Evolutionary conservation across 2,888 invertebrate species (phyloP), one percentile per base, ranked within the genome.

Genomic region (Linhomoeus sp.): DNA sequence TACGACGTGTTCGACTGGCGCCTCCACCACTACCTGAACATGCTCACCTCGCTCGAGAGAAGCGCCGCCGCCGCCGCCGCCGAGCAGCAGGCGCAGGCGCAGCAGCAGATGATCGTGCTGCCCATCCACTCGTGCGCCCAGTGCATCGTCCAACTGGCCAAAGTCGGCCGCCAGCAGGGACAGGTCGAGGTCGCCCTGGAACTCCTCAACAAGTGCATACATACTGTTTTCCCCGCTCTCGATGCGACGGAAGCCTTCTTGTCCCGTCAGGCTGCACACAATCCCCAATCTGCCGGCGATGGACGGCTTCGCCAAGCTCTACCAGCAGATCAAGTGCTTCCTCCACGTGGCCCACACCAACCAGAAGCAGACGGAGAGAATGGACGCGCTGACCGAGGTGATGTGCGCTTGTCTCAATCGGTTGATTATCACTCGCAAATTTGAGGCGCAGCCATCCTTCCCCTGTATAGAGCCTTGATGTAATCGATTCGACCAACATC

Each of bases 1-100:
- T 85, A 85, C 61, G 90, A 94, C 60, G 85, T 94, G 48, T 90
- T 92, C 67, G 84, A 85, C 1, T 94, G 92, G 94, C 72, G 92
- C 1, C 90, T 92, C 61, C 88, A 88, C 67, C 90, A 92, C 67
- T 94, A 90, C 66, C 84, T 87, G 67, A 85, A 82, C 63, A 85
- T 87, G 56, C 80, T 83, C 3, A 77, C 76, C 46, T 81, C 83
- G 62, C 80, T 84, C 67, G 81, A 87, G 36, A n/a, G 33, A 58
- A 67, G 53, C 92, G 94, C 70, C 78, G 92, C 1, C 70, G 92
- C 58, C 92, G 61, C 58, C 50, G 53, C 55, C n/a, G 24, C 15
- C 20, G 41, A 37, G 19, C 36, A 15, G 29, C 44, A 23, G 22
- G 25, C 17, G 24, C 36, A 78, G 54, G 75, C 69, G 43, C 92